Conservation (phyloP, 2,888 invertebrate species). For the Ectropis crepuscularia region DNA sequence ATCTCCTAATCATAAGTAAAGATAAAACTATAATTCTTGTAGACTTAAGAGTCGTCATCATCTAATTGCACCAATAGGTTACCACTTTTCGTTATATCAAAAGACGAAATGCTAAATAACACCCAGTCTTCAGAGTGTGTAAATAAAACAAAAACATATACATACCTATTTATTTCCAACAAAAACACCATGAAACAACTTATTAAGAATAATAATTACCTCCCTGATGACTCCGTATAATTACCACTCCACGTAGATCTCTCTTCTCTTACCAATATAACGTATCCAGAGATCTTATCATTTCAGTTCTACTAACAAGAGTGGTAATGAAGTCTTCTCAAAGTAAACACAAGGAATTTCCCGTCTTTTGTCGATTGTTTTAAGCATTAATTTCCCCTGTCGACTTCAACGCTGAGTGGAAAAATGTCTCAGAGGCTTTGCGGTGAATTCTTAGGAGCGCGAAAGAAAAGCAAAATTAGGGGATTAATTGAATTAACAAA, state of each 20-base stretch:
- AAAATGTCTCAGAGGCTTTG: slow-evolving; percentile 19
- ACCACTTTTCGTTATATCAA: no score
- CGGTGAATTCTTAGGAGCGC: slow-evolving; percentile 21
- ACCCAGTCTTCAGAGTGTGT: not conserved
- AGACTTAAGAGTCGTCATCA: no score
- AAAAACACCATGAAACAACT: slow-evolving; percentile 48
- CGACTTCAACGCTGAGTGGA: slow-evolving; percentile 17
- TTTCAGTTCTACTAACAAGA: slow-evolving; percentile 42
- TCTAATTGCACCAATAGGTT: no score
- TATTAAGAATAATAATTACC: slow-evolving; percentile 52
- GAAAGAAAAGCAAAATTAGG: slow-evolving; percentile 17
- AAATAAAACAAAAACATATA: slow-evolving; percentile 13
- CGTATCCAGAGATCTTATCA: slow-evolving; percentile 36
- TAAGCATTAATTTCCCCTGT: slow-evolving; percentile 43
- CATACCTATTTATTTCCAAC: slow-evolving; percentile 30
- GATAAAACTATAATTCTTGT: no score
- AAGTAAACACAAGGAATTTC: slow-evolving; percentile 45
- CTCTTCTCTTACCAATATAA: slow-evolving; percentile 19
- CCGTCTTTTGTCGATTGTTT: slow-evolving; percentile 37
- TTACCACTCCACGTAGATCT: slow-evolving; percentile 42
- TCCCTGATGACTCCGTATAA: slow-evolving; percentile 49
- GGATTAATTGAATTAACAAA: slow-evolving; percentile 16
- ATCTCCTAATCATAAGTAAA: no score
- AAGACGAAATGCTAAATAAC: no score
- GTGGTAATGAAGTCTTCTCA: slow-evolving; percentile 54